phyloP scores from a whole-genome alignment of 2,113 vertebrate genomes.

The Gallinago media region DNA sequence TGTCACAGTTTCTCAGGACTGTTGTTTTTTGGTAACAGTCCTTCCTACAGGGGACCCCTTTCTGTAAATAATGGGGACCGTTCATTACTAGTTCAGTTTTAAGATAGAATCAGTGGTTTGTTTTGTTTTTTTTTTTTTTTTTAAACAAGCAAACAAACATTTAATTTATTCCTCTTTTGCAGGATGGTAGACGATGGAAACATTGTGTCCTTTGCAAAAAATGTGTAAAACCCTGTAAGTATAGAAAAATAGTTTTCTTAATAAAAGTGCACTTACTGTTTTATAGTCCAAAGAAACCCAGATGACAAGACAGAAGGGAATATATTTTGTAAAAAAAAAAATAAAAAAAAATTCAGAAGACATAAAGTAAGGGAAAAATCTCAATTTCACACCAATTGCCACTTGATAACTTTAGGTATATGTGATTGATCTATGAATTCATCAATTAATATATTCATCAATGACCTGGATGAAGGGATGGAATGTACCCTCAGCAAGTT shows the following conservation, averaged over 20 bases:
- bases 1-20: neutral
- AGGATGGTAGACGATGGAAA: constrained; percentile 94
- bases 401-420: neutral
- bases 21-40: neutral
- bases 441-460: too few relatives aligned
- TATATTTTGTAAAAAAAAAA: neutral
- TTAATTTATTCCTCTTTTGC: constrained; percentile 30
- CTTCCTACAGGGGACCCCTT: neutral
- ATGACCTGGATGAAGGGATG: too few relatives aligned
- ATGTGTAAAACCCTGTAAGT: constrained; percentile 96
- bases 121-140: neutral
- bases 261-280: neutral
- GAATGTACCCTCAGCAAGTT: too few relatives aligned
- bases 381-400: neutral
- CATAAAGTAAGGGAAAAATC: neutral
- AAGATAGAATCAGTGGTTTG: neutral
- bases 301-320: neutral
- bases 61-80: neutral
- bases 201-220: constrained; percentile 89
- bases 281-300: neutral
- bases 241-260: neutral
- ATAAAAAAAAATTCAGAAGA: neutral
- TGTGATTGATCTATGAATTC: too few relatives aligned
- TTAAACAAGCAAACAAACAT: neutral
- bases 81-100: neutral